Base-by-base conservation (phyloP, 2,113 vertebrate genomes). In the Phrynosoma blainvillii region DNA sequence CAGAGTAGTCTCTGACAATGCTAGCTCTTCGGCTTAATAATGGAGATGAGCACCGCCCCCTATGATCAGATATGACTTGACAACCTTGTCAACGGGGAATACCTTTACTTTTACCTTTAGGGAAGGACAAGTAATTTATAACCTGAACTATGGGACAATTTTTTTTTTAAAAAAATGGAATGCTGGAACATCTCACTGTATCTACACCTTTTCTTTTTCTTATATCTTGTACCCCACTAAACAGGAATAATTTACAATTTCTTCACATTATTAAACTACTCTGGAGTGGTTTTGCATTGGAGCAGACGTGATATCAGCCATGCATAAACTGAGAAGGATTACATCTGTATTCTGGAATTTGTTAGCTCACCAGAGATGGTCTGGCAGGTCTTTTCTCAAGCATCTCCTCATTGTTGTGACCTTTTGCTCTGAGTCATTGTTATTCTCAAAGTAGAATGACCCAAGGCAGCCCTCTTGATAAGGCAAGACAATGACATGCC, bases 361-460 rank as follows among this genome's bases (percentile, higher is more conserved):
- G 70, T 56, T 23, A 54, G 68, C 9, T 9, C 73, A 68, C 16
- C 1, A 56, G 47, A 74, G 52, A 74, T n/a, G 36, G 54, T 27
- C 68, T 84, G 32, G 82, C 82, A 68, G 40, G 25, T 14, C 40
- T 74, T 84, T 74, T 84, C 82, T 84, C 47, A 74, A 59, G 52
- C n/a, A 23, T 84, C 82, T 84, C 62, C 59, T 42, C 12, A 25
- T 47, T 56, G n/a, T 74, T 32, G 47, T 84, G 82, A 74, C 70
- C 82, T 84, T 84, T 84, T 84, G 27, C 68, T 84, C 71, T 73
- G 71, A 74, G 47, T 84, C 62, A 82, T 82, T 82, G 80, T 82
- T 82, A 82, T 82, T 82, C 70, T 84, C 82, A 73, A 36, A 36
- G 82, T 84, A 74, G 32, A 56, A 84, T 56, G 82, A 74, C 82